These are phyloP conservation scores for Tenodera sinensis DNA, from an alignment of 2,888 invertebrate species.

Conservation along the genomic window DNA sequence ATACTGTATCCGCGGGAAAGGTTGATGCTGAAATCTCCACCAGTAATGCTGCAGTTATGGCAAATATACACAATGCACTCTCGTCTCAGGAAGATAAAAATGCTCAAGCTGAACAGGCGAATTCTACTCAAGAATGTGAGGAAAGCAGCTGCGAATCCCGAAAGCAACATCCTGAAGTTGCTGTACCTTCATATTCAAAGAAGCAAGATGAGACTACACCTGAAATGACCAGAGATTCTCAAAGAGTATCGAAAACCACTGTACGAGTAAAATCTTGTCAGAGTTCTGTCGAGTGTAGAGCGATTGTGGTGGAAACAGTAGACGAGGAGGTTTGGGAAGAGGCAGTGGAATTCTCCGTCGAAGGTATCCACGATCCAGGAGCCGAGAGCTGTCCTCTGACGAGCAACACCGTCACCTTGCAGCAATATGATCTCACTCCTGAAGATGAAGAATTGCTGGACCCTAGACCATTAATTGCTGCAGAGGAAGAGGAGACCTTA, in stretches of 20 bases:
- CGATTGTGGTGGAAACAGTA: constrained; percentile 61
- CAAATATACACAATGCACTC: too few relatives aligned
- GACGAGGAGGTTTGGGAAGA: constrained; percentile 60
- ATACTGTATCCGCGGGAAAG: too few relatives aligned
- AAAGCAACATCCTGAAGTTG: too few relatives aligned
- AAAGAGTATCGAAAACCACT: not conserved
- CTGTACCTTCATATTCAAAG: too few relatives aligned
- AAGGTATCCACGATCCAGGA: not conserved
- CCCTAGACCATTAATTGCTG: constrained; percentile 36
- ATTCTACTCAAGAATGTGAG: too few relatives aligned
- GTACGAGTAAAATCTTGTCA: not conserved
- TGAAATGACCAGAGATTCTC: not conserved
- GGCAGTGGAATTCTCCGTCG: constrained; percentile 45
- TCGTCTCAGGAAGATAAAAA: too few relatives aligned
- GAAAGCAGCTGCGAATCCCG: too few relatives aligned
- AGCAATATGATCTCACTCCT: not conserved
- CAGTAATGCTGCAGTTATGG: too few relatives aligned
- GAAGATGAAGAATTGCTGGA: constrained; percentile 28
- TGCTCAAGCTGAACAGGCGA: too few relatives aligned
- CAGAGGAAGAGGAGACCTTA: constrained; percentile 41
- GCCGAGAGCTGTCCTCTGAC: not conserved
- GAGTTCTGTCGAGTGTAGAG: constrained; percentile 30
- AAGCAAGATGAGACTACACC: too few relatives aligned
- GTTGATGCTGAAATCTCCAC: too few relatives aligned
- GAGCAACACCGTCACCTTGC: constrained; percentile 27